These are phyloP conservation scores for Nasonia longicornis DNA, from an alignment of 1,140 invertebrate genomes.

Conservation along the genomic window DNA sequence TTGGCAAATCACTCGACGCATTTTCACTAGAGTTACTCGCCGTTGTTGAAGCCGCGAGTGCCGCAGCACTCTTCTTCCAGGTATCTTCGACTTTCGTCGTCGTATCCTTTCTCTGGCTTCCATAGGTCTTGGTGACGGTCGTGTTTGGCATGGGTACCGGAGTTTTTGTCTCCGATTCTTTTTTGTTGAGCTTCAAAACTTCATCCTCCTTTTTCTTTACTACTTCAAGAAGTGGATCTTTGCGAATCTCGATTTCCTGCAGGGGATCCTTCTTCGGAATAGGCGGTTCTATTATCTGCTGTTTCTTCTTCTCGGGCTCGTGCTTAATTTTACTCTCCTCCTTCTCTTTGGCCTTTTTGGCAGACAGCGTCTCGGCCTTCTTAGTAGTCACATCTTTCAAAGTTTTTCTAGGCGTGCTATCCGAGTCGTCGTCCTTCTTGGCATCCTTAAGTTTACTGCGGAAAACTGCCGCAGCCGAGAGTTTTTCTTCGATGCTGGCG, in stretches of 20 bases:
- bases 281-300: constrained; percentile 25
- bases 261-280: constrained; percentile 46
- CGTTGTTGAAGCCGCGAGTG: background rate
- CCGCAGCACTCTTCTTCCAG: constrained; percentile 50
- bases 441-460: constrained; percentile 57
- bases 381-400: constrained; percentile 50
- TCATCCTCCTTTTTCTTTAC: constrained; percentile 53
- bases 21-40: background rate
- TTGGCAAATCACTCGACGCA: background rate
- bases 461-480: constrained; percentile 63
- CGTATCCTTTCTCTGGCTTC: constrained; percentile 44
- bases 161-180: constrained; percentile 38
- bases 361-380: constrained; percentile 45
- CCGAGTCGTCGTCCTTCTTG: constrained; percentile 56
- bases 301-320: constrained; percentile 52
- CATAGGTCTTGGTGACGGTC: constrained; percentile 30
- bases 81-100: constrained; percentile 54
- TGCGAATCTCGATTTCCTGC: constrained; percentile 45
- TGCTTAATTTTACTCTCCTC: constrained; percentile 51
- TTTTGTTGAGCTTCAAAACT: constrained; percentile 46
- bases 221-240: constrained; percentile 53
- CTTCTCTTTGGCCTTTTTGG: constrained; percentile 61
- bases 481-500: constrained; percentile 66
- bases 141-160: background rate
- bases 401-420: constrained; percentile 49